Percentiles rank a stretch among this genome's conserved stretches.
These are phyloP conservation scores for Halocynthia roretzi DNA, from an alignment of 23 tunicate species.

Conservation along the genomic window DNA sequence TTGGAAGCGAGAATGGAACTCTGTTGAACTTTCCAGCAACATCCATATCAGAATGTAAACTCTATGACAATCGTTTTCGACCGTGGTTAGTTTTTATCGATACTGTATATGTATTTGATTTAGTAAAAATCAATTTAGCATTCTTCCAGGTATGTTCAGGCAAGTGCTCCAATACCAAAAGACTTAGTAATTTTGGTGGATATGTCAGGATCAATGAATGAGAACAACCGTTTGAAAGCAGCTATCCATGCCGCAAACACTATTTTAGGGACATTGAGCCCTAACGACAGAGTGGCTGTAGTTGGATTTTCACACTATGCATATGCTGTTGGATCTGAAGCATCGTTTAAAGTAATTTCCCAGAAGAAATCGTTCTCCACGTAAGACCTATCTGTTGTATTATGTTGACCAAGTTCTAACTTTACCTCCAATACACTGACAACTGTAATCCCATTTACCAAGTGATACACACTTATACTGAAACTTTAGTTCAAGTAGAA, in stretches of 20 bases:
- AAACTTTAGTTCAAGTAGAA: no score
- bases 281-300: slow-evolving; percentile 70
- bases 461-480: no score
- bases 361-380: background rate
- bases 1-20: slow-evolving; percentile 75
- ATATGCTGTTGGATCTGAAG: slow-evolving; percentile 38
- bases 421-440: no score
- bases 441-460: no score
- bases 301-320: slow-evolving; percentile 63
- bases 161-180: slow-evolving; percentile 81
- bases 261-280: slow-evolving; percentile 51
- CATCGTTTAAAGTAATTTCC: slow-evolving; percentile 7
- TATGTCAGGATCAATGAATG: slow-evolving; percentile 69
- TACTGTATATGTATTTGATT: background rate
- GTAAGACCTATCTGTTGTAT: no score
- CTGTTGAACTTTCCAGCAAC: slow-evolving; percentile 57
- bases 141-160: slow-evolving; percentile 82
- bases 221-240: slow-evolving; percentile 38
- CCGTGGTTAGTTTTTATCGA: slow-evolving; percentile 59
- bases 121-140: background rate
- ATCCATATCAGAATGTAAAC: slow-evolving; percentile 13
- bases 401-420: no score
- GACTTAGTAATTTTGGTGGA: slow-evolving; percentile 70
- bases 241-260: slow-evolving; percentile 66
- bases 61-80: slow-evolving; percentile 75